phyloP scores from a whole-genome alignment of 1,140 invertebrate species.

The Drosophila parabipectinata region DNA sequence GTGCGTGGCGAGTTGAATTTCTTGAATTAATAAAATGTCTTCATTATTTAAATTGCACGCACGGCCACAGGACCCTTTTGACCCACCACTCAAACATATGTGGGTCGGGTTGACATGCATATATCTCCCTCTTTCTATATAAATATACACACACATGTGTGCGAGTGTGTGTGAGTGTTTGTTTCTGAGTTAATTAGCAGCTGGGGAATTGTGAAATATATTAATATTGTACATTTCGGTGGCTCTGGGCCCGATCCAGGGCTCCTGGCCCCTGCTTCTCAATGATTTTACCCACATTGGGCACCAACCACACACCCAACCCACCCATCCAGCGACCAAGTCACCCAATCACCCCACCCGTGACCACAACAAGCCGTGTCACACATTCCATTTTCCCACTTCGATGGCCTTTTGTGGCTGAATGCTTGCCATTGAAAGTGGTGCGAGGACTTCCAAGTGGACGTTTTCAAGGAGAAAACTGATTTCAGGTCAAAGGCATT shows the following conservation, averaged over 20 bases:
- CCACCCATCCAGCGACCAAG: neutral
- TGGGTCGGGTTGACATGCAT: constrained; percentile 39
- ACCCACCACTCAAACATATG: constrained; percentile 43
- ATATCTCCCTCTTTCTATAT: constrained; percentile 14
- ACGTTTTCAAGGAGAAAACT: neutral
- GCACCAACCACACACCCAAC: too few relatives aligned
- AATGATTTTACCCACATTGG: neutral
- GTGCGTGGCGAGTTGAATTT: constrained; percentile 70
- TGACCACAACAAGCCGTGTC: constrained; percentile 21
- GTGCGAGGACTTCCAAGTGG: neutral
- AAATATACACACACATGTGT: constrained; percentile 10
- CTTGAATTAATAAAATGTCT: constrained; percentile 82
- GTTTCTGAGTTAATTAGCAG: constrained; percentile 76
- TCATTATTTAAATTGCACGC: constrained; percentile 82
- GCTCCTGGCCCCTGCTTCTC: neutral
- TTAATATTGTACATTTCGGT: constrained; percentile 80
- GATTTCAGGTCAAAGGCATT: neutral
- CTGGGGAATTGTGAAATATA: constrained; percentile 81
- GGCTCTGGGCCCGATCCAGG: constrained; percentile 21
- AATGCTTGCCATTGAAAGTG: constrained; percentile 12
- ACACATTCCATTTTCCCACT: constrained; percentile 35
- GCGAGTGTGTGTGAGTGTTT: constrained; percentile 37
- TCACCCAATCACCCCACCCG: constrained; percentile 1
- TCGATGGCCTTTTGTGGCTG: constrained; percentile 59
- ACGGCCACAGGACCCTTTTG: constrained; percentile 61